Conservation (phyloP, 2,113 vertebrate genomes). For the Chloropsis cyanopogon region DNA sequence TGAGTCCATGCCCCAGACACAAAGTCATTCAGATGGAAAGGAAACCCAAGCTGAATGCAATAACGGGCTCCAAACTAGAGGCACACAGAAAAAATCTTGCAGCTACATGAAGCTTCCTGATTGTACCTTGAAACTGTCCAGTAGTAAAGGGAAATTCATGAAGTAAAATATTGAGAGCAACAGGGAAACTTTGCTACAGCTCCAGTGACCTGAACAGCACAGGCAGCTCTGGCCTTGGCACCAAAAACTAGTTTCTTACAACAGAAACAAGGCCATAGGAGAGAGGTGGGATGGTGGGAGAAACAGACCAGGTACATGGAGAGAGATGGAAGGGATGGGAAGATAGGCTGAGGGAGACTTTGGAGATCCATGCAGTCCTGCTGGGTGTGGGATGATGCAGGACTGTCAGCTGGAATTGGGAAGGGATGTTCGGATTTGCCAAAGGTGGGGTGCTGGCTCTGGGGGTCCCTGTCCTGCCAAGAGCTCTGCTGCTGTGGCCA, state of each 20-base stretch:
- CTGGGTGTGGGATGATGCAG: fast-evolving
- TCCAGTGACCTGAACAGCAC: neutral
- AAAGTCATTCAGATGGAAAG: neutral
- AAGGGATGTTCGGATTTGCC: neutral
- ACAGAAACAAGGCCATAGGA: neutral
- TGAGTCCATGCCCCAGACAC: neutral
- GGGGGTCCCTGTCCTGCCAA: neutral
- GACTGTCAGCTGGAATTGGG: neutral
- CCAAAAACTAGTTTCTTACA: neutral
- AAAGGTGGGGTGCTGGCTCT: neutral
- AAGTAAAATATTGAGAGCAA: neutral
- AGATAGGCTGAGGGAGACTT: neutral
- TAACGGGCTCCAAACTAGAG: neutral
- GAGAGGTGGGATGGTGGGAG: neutral
- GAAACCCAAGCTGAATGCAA: neutral
- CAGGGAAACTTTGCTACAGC: neutral
- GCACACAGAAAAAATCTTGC: neutral
- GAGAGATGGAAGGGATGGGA: neutral
- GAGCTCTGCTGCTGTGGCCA: neutral
- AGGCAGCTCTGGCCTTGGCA: neutral
- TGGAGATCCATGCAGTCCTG: neutral
- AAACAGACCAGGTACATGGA: fast-evolving
- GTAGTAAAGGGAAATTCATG: neutral
- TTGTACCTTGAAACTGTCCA: neutral
- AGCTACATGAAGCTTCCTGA: neutral